phyloP scores from a whole-genome alignment of 2,888 invertebrate genomes.

The Athetis lepigone region DNA sequence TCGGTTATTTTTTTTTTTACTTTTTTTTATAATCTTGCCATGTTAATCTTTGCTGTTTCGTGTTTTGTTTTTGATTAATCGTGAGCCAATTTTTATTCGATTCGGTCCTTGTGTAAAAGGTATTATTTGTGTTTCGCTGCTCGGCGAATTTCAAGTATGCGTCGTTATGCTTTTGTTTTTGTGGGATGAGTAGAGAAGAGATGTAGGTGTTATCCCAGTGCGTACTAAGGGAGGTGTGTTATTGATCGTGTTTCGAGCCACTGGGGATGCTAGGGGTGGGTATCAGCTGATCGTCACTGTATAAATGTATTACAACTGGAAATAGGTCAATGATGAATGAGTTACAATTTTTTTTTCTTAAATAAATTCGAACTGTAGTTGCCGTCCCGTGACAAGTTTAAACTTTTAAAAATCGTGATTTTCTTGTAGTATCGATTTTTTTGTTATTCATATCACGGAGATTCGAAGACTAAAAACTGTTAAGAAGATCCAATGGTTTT shows the following conservation, averaged over 20 bases:
- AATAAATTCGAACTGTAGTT: neutral
- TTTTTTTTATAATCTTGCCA: slow-evolving; percentile 82
- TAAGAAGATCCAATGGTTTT: too few relatives aligned
- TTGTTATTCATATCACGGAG: too few relatives aligned
- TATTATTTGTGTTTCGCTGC: slow-evolving; percentile 44
- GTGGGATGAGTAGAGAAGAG: slow-evolving; percentile 1
- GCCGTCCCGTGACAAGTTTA: neutral
- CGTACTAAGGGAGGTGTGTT: slow-evolving; percentile 24
- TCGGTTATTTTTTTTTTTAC: slow-evolving; percentile 75
- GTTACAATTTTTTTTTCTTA: neutral
- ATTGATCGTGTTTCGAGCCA: slow-evolving; percentile 41
- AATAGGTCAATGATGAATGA: slow-evolving; percentile 6
- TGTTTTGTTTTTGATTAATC: slow-evolving; percentile 85
- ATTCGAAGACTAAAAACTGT: too few relatives aligned
- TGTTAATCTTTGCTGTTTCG: slow-evolving; percentile 87
- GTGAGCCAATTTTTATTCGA: slow-evolving; percentile 77
- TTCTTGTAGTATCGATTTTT: too few relatives aligned
- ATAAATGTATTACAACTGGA: slow-evolving; percentile 11
- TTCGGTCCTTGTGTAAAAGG: slow-evolving; percentile 57
- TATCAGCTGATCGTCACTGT: slow-evolving; percentile 36
- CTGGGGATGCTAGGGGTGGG: slow-evolving; percentile 14
- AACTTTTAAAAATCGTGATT: neutral
- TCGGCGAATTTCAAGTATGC: slow-evolving; percentile 39
- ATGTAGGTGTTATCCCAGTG: neutral
- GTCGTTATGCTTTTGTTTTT: slow-evolving; percentile 1